These are phyloP conservation scores for Polyommatus iphigenia DNA, from an alignment of 2,888 invertebrate species.

Conservation along the genomic window DNA sequence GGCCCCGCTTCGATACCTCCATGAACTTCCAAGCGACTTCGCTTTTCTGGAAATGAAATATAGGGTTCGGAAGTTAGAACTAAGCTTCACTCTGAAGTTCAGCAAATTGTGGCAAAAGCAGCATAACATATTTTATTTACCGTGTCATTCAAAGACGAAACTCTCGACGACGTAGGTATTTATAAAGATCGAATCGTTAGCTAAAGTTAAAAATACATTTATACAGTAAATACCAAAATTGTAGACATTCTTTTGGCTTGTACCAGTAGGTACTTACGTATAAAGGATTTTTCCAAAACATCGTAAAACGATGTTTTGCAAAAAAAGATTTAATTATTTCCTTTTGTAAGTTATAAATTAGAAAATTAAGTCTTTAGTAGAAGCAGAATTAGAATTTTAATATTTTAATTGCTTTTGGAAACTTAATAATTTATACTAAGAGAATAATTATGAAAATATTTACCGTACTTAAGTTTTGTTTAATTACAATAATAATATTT, in stretches of 20 bases:
- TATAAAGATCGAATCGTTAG: too few relatives aligned
- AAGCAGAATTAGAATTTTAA: not conserved
- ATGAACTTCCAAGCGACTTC: constrained; percentile 82
- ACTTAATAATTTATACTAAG: not conserved
- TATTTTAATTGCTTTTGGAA: not conserved
- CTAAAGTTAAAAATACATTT: too few relatives aligned
- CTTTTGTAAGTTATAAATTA: not conserved
- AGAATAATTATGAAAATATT: not conserved
- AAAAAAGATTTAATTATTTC: too few relatives aligned
- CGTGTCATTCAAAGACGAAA: too few relatives aligned
- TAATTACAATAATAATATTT: not conserved
- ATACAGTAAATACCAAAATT: too few relatives aligned
- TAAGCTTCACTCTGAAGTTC: too few relatives aligned
- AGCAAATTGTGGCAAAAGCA: too few relatives aligned
- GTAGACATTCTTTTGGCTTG: too few relatives aligned
- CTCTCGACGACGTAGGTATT: too few relatives aligned
- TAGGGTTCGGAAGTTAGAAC: not conserved
- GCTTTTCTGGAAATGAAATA: constrained; percentile 62
- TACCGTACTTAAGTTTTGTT: not conserved
- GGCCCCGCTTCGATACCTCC: constrained; percentile 76
- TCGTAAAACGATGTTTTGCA: too few relatives aligned
- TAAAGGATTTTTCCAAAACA: not conserved
- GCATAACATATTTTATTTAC: too few relatives aligned
- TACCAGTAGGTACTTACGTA: too few relatives aligned
- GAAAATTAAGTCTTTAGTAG: not conserved